phyloP scores from a whole-genome alignment of 2,797 vertebrate genomes.

The Etheostoma nigrum region DNA sequence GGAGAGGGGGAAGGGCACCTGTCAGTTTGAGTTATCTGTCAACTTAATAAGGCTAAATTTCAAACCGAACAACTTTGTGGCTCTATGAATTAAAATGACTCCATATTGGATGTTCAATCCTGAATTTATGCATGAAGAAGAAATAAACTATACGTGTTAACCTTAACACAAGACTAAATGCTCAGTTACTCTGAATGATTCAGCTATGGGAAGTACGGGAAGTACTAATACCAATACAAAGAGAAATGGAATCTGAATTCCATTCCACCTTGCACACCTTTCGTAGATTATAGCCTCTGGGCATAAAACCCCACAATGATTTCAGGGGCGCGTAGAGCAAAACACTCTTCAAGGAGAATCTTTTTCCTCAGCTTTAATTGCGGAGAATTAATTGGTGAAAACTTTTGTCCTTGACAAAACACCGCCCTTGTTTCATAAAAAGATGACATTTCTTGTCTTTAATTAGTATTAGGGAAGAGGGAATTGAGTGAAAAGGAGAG shows the following conservation, averaged over 20 bases:
- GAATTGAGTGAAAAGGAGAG: conserved; percentile 43
- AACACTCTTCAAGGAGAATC: conserved; percentile 47
- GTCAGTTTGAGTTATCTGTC: conserved; percentile 10
- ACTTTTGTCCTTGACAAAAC: conserved; percentile 77
- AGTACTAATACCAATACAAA: conserved; percentile 41
- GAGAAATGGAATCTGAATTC: conserved; percentile 13
- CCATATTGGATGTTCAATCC: neutral
- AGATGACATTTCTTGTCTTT: conserved; percentile 74
- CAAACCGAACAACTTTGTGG: conserved; percentile 11
- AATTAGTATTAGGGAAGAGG: conserved; percentile 72
- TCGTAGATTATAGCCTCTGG: conserved; percentile 27
- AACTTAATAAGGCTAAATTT: neutral
- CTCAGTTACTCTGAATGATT: conserved; percentile 38
- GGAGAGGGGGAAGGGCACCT: neutral
- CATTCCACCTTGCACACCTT: conserved; percentile 29
- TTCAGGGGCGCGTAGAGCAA: conserved; percentile 47
- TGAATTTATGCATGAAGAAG: conserved; percentile 15
- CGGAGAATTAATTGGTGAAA: conserved; percentile 73
- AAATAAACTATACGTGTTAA: conserved; percentile 10
- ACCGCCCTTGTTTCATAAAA: conserved; percentile 77
- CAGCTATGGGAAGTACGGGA: conserved; percentile 23
- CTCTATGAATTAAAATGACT: conserved; percentile 1
- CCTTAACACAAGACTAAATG: conserved; percentile 17
- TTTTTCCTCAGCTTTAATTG: conserved; percentile 65
- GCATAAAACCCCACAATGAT: conserved; percentile 36